These are phyloP conservation scores for Cecropterus lyciades DNA, from an alignment of 1,140 invertebrate genomes.

Conservation along the genomic window DNA sequence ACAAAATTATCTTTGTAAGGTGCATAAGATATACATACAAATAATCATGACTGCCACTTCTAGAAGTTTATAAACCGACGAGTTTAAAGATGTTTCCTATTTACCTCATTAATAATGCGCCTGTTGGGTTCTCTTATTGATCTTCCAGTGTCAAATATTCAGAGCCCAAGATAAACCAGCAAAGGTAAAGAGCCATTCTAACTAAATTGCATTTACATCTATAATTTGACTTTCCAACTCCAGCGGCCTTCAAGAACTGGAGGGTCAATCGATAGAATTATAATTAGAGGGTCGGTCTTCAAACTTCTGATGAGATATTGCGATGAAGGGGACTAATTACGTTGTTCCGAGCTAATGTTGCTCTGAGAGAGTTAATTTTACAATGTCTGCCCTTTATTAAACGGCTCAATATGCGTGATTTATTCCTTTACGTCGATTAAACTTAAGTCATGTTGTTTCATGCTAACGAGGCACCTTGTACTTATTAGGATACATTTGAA, in stretches of 20 bases:
- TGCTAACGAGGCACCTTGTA: not conserved
- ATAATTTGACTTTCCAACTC: conserved; percentile 31
- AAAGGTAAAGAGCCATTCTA: conserved; percentile 26
- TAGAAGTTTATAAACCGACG: not conserved
- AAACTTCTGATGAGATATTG: conserved; percentile 33
- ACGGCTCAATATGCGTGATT: conserved; percentile 11
- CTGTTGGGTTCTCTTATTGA: conserved; percentile 11
- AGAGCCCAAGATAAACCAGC: conserved; percentile 20
- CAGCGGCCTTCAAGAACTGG: conserved; percentile 7
- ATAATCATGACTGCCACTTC: not conserved
- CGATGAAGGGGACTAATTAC: conserved; percentile 31
- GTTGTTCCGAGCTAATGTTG: conserved; percentile 25
- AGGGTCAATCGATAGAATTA: conserved; percentile 31
- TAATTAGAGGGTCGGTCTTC: conserved; percentile 31
- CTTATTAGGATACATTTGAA: no score
- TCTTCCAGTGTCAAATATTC: conserved; percentile 22
- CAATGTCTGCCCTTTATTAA: conserved; percentile 17
- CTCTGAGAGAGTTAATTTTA: conserved; percentile 19
- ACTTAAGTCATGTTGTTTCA: not conserved
- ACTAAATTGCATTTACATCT: conserved; percentile 36
- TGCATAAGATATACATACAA: no score
- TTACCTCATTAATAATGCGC: conserved; percentile 27
- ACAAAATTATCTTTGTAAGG: no score
- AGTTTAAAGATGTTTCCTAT: conserved; percentile 8
- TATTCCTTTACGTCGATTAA: not conserved